Evolutionary conservation across 2,888 invertebrate genomes (phyloP), one percentile per base, ranked within the genome.

Genomic region (Junonia oenone): DNA sequence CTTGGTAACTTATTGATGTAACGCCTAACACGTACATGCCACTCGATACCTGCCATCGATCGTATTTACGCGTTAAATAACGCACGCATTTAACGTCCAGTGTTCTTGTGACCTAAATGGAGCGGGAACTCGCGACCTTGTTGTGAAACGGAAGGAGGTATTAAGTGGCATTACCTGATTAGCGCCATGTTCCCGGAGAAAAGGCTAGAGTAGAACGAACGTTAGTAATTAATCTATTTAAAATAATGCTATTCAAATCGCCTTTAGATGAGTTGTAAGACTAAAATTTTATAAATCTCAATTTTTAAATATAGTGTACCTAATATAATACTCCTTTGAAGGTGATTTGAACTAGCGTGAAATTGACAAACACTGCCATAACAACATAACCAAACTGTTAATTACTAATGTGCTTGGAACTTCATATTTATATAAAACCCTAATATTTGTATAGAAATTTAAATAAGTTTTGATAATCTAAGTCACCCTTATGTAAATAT

Each of bases 111-210:
- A 26, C 33, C 45, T 54, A 43, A 54, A 48, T 13, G 19, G 27
- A 14, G 17, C 50, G 47, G 53, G 53, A 54, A 54, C 53, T 48
- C 47, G 55, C 55, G 55, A 57, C 58, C 62, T 62, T 60, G 59
- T 58, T 55, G 38, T 49, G 56, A 33, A 46, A 29, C 60, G 63
- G 63, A 64, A 62, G 45, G 9, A 58, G 58, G 51, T 60, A 63
- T 58, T 63, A 59, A 57, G 62, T 60, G 63, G 58, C 59, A 59
- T 60, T 60, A 62, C 54, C 56, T 55, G 57, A 61, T 58, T 63
- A 62, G 45, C 46, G 54, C 58, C 58, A 55, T 26, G 38, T 26
- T 49, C 51, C 35, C 29, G 19, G 45, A 51, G 26, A 43, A 19
- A 45, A 26, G 27, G 45, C 29, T 56, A 53, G 49, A 46, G 38